A percentile compares a stretch with the other conserved stretches of the same genome.
These are phyloP conservation scores for Eurystomus gularis DNA, from an alignment of 2,113 vertebrate species.

Conservation along the genomic window DNA sequence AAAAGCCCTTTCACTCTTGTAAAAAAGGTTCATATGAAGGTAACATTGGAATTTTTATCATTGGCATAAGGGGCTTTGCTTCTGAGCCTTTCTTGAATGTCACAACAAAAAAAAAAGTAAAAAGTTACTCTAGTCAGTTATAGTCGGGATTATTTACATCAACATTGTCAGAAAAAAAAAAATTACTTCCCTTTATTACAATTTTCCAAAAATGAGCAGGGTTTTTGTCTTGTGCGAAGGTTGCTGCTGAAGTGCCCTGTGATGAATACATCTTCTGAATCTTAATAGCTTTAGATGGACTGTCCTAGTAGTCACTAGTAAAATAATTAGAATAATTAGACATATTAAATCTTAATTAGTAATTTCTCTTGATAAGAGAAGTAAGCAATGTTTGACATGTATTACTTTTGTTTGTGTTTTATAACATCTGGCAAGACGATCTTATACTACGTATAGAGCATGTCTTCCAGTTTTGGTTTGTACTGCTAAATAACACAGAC, in stretches of 20 bases:
- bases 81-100: neutral
- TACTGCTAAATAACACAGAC: neutral
- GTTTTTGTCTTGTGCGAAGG: neutral
- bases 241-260: neutral
- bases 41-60: neutral
- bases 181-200: neutral
- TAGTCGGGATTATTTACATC: neutral
- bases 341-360: neutral
- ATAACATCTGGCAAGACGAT: neutral
- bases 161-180: neutral
- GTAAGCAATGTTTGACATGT: neutral
- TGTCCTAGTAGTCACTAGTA: neutral
- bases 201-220: neutral
- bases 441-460: neutral
- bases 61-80: neutral
- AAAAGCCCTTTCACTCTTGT: neutral
- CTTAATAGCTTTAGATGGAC: neutral
- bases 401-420: neutral
- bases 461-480: neutral
- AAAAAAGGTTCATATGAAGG: neutral
- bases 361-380: neutral
- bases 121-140: neutral
- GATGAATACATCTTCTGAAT: neutral
- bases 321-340: neutral
- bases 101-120: neutral